Evolutionary conservation across 2,888 invertebrate species (phyloP), one percentile per base, ranked within the genome.

Genomic region (Pegoplata infirma): DNA sequence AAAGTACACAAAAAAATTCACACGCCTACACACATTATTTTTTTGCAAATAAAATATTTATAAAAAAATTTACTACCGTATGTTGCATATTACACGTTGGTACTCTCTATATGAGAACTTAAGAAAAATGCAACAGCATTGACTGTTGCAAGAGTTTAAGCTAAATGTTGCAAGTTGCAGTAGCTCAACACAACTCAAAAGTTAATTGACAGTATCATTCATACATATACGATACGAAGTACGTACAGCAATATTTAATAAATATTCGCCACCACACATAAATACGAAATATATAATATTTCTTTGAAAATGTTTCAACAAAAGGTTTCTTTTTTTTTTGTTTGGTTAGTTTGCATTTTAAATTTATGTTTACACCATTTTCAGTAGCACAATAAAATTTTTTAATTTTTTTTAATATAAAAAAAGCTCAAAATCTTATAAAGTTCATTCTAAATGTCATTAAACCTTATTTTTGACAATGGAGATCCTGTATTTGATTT

Each of bases 1-100:
- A 73, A 64, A 63, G 25, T 36, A 61, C n/a, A n/a, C n/a, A 68
- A 25, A 56, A 67, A 74, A 71, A 72, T 79, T 79, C 79, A 67
- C 79, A 79, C 79, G 79, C 79, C 79, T 79, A 79, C 79, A 72
- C 75, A 79, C 79, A 72, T 71, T 23, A n/a, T 12, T 23, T 23
- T n/a, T 21, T 21, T 23, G 51, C 7, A n/a, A n/a, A 51, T 51
- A 51, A 51, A 51, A 14, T 19, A 25, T 71, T 69, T 25, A 47
- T 55, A 40, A 25, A n/a, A 36, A 72, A 64, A 73, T 21, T 59
- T 17, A 53, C 53, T 51, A 58, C 44, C 25, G 21, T 28, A 23
- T 61, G 21, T 51, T 21, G 58, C 40, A 55, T 32, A 23, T 16
- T 40, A 51, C 21, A 51, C 6, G 21, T 2, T 51, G 21, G 21